These are phyloP conservation scores for Ormyrus pomaceus DNA, from an alignment of 2,888 invertebrate species.

Conservation along the genomic window DNA sequence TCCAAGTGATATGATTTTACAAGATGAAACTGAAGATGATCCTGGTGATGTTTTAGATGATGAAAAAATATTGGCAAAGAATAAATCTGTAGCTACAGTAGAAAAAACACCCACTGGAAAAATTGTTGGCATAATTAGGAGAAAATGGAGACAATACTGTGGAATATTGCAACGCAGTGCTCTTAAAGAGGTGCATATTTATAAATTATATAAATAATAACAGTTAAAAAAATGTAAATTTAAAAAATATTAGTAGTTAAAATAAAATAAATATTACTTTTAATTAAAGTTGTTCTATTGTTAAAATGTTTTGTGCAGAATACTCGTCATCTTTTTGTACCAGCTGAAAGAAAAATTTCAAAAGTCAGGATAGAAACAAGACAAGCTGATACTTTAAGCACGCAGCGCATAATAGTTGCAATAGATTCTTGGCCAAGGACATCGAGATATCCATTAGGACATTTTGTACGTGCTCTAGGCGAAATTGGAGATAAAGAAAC, in stretches of 20 bases:
- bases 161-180: slow-evolving; percentile 92
- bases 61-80: slow-evolving; percentile 75
- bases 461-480: slow-evolving; percentile 95
- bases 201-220: slow-evolving; percentile 6
- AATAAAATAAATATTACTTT: background rate
- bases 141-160: slow-evolving; percentile 99
- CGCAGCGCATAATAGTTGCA: slow-evolving; percentile 94
- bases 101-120: slow-evolving; percentile 79
- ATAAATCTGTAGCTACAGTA: slow-evolving; percentile 63
- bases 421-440: slow-evolving; percentile 97
- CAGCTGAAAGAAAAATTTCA: slow-evolving; percentile 95
- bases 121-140: slow-evolving; percentile 95
- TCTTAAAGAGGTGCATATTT: slow-evolving; percentile 78
- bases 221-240: background rate
- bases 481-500: slow-evolving; percentile 95
- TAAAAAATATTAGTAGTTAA: no score
- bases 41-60: slow-evolving; percentile 83
- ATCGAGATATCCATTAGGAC: slow-evolving; percentile 95
- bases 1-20: slow-evolving; percentile 90
- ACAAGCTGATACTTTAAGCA: slow-evolving; percentile 87
- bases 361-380: slow-evolving; percentile 97
- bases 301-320: slow-evolving; percentile 64
- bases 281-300: background rate
- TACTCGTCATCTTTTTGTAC: slow-evolving; percentile 90
- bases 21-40: slow-evolving; percentile 84